Conservation (phyloP, 2,797 vertebrate genomes). For the Anguilla marmorata region DNA sequence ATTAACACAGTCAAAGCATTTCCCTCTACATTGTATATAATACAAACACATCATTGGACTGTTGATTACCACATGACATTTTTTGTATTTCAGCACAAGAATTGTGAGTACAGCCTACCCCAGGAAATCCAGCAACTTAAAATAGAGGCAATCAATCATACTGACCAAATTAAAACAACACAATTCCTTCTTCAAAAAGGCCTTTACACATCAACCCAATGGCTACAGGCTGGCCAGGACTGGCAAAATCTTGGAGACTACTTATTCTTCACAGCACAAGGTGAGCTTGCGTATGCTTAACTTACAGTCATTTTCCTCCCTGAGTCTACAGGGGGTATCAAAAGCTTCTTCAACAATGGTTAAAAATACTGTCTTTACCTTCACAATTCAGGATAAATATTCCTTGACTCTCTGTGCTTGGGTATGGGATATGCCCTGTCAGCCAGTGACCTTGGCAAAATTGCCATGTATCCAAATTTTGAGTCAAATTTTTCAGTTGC, state of each 20-base stretch:
- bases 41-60: neutral
- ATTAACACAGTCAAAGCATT: neutral
- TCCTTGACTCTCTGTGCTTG: neutral
- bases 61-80: neutral
- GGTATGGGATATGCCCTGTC: neutral
- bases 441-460: neutral
- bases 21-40: constrained; percentile 8
- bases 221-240: neutral
- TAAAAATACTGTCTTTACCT: neutral
- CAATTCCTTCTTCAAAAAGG: neutral
- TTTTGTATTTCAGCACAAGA: neutral
- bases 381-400: neutral
- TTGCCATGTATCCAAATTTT: neutral
- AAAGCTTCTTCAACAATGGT: neutral
- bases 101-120: neutral
- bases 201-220: neutral
- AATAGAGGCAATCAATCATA: neutral
- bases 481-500: neutral
- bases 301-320: neutral
- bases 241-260: neutral
- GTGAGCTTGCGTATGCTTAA: neutral
- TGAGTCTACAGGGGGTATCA: neutral
- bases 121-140: neutral
- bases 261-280: neutral
- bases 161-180: neutral